Conservation (phyloP, 2,888 invertebrate species). For the Erebia palarica region DNA sequence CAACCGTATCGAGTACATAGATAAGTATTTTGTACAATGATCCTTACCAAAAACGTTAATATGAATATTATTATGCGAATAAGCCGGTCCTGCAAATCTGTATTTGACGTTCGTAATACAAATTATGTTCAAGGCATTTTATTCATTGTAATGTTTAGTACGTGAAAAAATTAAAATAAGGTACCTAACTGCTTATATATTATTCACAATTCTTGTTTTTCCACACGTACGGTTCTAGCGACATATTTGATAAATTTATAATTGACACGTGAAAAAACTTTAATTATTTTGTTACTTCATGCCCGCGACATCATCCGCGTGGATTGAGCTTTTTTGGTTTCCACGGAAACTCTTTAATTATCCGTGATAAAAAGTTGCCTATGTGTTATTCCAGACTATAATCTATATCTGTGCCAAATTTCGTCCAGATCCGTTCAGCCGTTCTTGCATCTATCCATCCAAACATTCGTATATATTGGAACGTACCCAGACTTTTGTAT, state of each 20-base stretch:
- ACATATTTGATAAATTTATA: not conserved
- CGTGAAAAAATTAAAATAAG: constrained; percentile 14
- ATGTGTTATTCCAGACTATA: no score
- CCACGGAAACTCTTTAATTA: no score
- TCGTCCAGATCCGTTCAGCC: no score
- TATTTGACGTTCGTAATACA: constrained; percentile 20
- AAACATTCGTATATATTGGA: no score
- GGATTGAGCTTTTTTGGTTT: no score
- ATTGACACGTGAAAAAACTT: not conserved
- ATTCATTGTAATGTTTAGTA: constrained; percentile 17
- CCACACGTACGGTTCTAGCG: not conserved
- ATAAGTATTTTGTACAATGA: not conserved
- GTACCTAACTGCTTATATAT: not conserved
- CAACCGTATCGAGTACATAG: not conserved
- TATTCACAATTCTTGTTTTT: not conserved
- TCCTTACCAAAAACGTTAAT: constrained; percentile 6
- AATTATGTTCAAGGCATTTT: constrained; percentile 20
- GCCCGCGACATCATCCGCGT: no score
- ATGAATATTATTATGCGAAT: constrained; percentile 8
- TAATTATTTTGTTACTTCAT: not conserved
- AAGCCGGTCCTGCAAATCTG: constrained; percentile 4
- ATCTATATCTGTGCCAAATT: no score
- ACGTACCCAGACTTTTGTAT: no score
- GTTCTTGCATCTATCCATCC: no score
- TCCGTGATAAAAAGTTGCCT: no score